Conservation (phyloP, 1,140 invertebrate species). For the Vanessa atalanta region DNA sequence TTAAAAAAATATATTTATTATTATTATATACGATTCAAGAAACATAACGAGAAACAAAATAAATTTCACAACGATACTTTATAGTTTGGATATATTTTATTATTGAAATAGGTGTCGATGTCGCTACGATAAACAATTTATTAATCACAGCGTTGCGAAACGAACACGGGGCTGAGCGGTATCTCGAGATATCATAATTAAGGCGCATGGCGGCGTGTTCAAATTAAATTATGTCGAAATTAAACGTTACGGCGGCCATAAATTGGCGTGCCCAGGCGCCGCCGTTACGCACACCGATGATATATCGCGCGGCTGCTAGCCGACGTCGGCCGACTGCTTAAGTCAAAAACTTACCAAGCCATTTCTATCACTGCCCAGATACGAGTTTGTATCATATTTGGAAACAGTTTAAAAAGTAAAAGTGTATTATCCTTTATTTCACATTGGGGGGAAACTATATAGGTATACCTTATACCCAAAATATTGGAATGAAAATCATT, state of each 20-base stretch:
- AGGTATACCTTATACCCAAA: no score
- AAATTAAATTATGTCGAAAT: slow-evolving; percentile 77
- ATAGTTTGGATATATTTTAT: background rate
- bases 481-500: no score
- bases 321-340: slow-evolving; percentile 30
- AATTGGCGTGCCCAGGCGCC: slow-evolving; percentile 67
- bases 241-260: slow-evolving; percentile 70
- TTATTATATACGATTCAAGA: no score
- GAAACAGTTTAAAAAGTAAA: no score
- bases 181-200: slow-evolving; percentile 74
- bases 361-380: no score
- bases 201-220: slow-evolving; percentile 67
- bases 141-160: slow-evolving; percentile 14
- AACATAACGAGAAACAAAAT: no score
- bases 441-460: no score
- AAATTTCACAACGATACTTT: no score
- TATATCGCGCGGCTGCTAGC: slow-evolving; percentile 52
- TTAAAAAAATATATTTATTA: no score
- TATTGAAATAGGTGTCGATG: slow-evolving; percentile 2
- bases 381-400: no score
- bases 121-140: slow-evolving; percentile 10
- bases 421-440: no score
- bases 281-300: slow-evolving; percentile 62
- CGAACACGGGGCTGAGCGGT: slow-evolving; percentile 23
- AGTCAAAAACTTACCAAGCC: background rate